Percentiles rank a stretch among this genome's conserved stretches.
These are phyloP conservation scores for Lithosia quadra DNA, from an alignment of 2,888 invertebrate genomes.

Conservation along the genomic window DNA sequence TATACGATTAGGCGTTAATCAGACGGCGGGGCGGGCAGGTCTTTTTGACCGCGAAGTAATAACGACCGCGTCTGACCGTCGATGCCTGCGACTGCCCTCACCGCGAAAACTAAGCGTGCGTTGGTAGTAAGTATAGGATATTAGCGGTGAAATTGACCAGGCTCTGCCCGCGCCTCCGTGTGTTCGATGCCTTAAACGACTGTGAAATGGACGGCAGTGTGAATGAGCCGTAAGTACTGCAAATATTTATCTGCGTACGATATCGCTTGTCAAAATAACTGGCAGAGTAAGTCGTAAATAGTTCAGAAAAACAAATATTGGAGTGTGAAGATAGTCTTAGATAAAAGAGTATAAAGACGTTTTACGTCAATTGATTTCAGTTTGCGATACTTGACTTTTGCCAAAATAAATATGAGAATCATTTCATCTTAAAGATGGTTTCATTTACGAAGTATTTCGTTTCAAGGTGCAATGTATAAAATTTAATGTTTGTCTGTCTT, in stretches of 20 bases:
- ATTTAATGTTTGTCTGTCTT: not conserved
- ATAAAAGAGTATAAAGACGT: not conserved
- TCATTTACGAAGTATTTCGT: not conserved
- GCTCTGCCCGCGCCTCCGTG: too few relatives aligned
- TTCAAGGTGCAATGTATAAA: not conserved
- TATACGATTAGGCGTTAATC: too few relatives aligned
- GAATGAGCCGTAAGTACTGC: not conserved
- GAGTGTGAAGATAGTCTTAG: not conserved
- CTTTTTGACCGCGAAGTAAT: too few relatives aligned
- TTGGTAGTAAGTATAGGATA: too few relatives aligned
- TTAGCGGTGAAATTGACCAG: too few relatives aligned
- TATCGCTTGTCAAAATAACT: conserved; percentile 1
- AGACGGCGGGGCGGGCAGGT: too few relatives aligned
- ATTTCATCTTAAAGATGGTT: not conserved
- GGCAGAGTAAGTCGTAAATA: not conserved
- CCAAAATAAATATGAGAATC: not conserved
- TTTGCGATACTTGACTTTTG: not conserved
- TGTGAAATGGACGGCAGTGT: not conserved
- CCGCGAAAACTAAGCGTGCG: too few relatives aligned
- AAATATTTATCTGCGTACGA: not conserved
- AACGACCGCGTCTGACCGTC: too few relatives aligned
- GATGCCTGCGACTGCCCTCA: too few relatives aligned
- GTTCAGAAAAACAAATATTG: conserved; percentile 1
- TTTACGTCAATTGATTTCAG: not conserved
- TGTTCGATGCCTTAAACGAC: not conserved